These are phyloP conservation scores for Pogona vitticeps DNA, from an alignment of 2,113 vertebrate genomes.

Conservation along the genomic window DNA sequence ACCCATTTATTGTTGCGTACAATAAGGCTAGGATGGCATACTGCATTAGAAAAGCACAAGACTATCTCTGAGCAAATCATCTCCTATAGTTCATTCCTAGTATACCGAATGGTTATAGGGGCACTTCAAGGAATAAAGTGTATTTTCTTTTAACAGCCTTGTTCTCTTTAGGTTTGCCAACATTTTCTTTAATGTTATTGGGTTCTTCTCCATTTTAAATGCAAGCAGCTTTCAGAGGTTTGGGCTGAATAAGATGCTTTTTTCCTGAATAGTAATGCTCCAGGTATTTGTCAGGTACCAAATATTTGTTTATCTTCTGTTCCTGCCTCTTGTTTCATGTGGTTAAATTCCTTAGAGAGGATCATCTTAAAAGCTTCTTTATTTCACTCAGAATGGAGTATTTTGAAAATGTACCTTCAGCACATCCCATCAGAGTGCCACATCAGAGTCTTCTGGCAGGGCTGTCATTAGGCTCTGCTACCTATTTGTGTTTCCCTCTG, in stretches of 20 bases:
- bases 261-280: slow-evolving; percentile 57
- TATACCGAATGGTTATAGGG: not conserved
- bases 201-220: not conserved
- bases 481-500: slow-evolving; percentile 50
- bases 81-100: not conserved
- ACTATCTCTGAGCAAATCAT: not conserved
- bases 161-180: not conserved
- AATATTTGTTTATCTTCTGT: slow-evolving; percentile 68
- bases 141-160: not conserved
- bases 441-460: slow-evolving; percentile 44
- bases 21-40: not conserved
- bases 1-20: not conserved
- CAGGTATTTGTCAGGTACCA: slow-evolving; percentile 58
- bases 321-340: slow-evolving; percentile 66
- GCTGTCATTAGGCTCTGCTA: slow-evolving; percentile 60
- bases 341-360: slow-evolving; percentile 60
- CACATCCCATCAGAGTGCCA: slow-evolving; percentile 48
- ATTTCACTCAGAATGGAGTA: slow-evolving; percentile 2
- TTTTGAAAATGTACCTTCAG: slow-evolving; percentile 24
- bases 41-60: not conserved
- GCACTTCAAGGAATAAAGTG: not conserved
- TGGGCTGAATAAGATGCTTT: slow-evolving; percentile 64
- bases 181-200: not conserved
- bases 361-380: slow-evolving; percentile 54
- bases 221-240: slow-evolving; percentile 31